A percentile compares a stretch with the other conserved stretches of the same genome.
These are phyloP conservation scores for Reinhardtius hippoglossoides DNA, from an alignment of 2,113 vertebrate genomes.

Conservation along the genomic window DNA sequence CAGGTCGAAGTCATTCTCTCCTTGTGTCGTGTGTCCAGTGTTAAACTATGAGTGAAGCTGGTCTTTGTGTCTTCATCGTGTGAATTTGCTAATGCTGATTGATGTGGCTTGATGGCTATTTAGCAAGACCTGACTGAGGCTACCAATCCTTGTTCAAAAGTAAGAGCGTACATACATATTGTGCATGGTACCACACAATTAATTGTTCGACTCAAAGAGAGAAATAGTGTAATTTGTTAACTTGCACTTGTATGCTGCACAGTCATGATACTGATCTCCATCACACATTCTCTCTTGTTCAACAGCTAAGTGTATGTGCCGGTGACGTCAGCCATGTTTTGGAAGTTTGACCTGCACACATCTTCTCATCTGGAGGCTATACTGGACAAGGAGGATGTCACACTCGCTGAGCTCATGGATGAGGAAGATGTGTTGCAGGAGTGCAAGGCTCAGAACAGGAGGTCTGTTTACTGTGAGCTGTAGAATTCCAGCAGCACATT, in stretches of 20 bases:
- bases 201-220: background rate
- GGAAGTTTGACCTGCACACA: conserved; percentile 96
- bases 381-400: conserved; percentile 94
- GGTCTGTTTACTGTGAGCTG: conserved; percentile 48
- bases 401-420: conserved; percentile 91
- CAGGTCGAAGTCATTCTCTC: conserved; percentile 19
- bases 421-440: conserved; percentile 97
- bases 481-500: background rate
- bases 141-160: conserved; percentile 70
- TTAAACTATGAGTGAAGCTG: conserved; percentile 36
- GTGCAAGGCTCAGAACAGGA: conserved; percentile 97
- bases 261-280: conserved; percentile 4
- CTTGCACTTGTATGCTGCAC: background rate
- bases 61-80: conserved; percentile 8
- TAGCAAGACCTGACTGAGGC: conserved; percentile 77
- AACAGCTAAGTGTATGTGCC: conserved; percentile 72
- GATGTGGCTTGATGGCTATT: conserved; percentile 78
- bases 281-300: conserved; percentile 13
- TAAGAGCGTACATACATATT: conserved; percentile 41
- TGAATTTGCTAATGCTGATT: conserved; percentile 29
- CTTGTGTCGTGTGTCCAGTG: conserved; percentile 8
- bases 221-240: background rate
- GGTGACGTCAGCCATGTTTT: conserved; percentile 90
- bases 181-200: background rate
- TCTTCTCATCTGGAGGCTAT: conserved; percentile 95